Percentiles rank a stretch among this genome's conserved stretches.
Evolutionary conservation across 2,113 vertebrate species (phyloP).

Genomic region (Tinamus guttatus): DNA sequence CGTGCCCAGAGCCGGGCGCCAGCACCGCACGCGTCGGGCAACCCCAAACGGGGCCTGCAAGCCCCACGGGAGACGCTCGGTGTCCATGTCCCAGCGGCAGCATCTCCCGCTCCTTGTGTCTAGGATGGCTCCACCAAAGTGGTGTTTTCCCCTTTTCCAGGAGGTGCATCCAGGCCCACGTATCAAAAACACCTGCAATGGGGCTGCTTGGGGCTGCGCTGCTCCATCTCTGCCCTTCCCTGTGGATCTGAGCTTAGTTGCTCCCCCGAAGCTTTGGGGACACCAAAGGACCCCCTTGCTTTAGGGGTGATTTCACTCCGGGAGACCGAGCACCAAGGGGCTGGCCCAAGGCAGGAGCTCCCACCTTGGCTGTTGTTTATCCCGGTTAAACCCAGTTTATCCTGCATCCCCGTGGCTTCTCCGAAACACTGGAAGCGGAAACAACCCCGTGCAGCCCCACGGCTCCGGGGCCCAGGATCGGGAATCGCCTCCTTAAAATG

Average conservation of each 20-base stretch:
- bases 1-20: not conserved
- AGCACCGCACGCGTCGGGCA: not conserved
- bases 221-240: not conserved
- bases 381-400: not conserved
- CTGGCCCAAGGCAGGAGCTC: not conserved
- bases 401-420: not conserved
- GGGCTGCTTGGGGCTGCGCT: not conserved
- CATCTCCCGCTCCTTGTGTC: not conserved
- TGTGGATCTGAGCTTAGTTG: not conserved
- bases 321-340: not conserved
- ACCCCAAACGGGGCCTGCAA: not conserved
- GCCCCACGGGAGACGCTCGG: accelerated
- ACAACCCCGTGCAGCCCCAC: accelerated
- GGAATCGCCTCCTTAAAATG: not conserved
- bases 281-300: not conserved
- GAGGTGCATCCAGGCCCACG: not conserved
- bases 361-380: not conserved
- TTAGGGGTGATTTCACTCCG: not conserved
- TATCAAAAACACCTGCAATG: not conserved
- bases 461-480: accelerated
- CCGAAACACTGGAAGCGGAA: not conserved
- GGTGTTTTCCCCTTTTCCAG: not conserved
- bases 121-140: not conserved
- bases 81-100: not conserved
- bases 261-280: not conserved